Evolutionary conservation across 2,113 vertebrate genomes (phyloP).

Genomic region (Cryptotis parvus): DNA sequence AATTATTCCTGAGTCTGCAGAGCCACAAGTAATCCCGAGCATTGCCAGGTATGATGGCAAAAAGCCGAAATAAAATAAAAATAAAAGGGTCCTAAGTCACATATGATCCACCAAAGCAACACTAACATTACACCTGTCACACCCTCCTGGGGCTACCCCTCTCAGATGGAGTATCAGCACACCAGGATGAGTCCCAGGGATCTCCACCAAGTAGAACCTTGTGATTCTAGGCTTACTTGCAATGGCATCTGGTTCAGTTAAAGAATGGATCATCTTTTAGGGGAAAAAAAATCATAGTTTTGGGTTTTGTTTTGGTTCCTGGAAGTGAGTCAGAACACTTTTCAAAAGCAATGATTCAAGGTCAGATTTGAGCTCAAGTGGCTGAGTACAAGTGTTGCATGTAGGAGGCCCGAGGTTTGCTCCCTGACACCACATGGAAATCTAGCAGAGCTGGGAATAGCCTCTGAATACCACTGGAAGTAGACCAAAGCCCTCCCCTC

Average conservation of each 20-base stretch:
- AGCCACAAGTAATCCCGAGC: too few species aligned
- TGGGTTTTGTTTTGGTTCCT: slow-evolving; percentile 15
- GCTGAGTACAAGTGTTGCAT: too few species aligned
- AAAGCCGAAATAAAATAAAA: too few species aligned
- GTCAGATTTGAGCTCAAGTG: too few species aligned
- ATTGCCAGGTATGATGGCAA: too few species aligned
- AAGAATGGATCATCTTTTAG: slow-evolving; percentile 19
- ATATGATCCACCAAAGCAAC: background rate
- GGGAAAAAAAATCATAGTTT: slow-evolving; percentile 46
- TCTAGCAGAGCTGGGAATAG: too few species aligned
- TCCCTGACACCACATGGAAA: too few species aligned
- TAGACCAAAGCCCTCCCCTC: too few species aligned
- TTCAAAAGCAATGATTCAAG: background rate
- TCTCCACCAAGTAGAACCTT: background rate
- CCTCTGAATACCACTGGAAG: too few species aligned
- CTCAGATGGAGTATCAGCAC: background rate
- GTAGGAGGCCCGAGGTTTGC: too few species aligned
- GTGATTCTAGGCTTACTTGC: background rate
- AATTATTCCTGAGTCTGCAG: too few species aligned
- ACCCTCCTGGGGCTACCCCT: background rate
- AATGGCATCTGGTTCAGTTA: background rate
- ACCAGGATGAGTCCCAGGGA: background rate
- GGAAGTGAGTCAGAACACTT: slow-evolving; percentile 45
- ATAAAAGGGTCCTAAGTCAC: background rate
- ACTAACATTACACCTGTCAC: background rate